phyloP scores from a whole-genome alignment of 2,113 vertebrate species.

The Nymphicus hollandicus region DNA sequence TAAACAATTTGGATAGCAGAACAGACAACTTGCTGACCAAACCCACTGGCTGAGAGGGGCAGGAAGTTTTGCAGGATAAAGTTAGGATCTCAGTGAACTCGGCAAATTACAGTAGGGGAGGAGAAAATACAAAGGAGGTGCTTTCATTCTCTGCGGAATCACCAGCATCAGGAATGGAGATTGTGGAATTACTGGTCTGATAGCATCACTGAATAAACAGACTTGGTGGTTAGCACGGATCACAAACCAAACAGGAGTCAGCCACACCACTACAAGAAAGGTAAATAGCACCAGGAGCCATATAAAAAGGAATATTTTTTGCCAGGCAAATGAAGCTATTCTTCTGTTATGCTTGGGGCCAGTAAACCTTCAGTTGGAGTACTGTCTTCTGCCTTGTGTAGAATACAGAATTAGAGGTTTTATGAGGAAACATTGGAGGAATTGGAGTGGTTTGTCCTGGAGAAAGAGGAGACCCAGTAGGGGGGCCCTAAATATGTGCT shows the following conservation, averaged over 20 bases:
- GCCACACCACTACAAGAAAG: background rate
- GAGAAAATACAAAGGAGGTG: background rate
- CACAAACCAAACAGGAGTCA: background rate
- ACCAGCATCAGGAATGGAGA: background rate
- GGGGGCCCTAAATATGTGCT: background rate
- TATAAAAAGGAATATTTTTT: background rate
- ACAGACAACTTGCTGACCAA: background rate
- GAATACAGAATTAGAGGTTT: background rate
- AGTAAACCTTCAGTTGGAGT: background rate
- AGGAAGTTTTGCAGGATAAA: background rate
- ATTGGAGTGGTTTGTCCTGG: background rate
- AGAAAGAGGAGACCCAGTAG: background rate
- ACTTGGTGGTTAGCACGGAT: background rate
- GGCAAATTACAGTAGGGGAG: background rate
- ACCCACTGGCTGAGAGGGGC: background rate
- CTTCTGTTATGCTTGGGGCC: background rate
- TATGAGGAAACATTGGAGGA: background rate
- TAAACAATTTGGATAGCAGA: background rate
- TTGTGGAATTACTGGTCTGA: background rate
- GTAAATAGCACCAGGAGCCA: background rate
- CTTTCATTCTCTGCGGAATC: background rate
- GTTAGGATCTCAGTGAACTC: background rate
- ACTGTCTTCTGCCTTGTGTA: background rate
- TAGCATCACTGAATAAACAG: background rate
- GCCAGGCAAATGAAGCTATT: background rate